Evolutionary conservation across 2,797 vertebrate genomes (phyloP).

Genomic region (Mormyrops boulengeri): DNA sequence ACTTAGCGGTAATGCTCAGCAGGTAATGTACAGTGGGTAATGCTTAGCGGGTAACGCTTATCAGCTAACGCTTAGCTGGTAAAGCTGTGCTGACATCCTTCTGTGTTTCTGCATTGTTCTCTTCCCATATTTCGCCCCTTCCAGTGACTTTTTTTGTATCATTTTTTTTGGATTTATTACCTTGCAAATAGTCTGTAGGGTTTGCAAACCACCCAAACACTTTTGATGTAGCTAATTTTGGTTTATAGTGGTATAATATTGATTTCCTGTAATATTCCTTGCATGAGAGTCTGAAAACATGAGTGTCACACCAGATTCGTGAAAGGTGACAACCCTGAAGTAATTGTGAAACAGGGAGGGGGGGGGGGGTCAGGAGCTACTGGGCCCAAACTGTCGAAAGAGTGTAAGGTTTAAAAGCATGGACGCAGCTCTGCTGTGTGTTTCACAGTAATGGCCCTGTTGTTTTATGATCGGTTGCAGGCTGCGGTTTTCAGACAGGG

Average conservation of each 20-base stretch:
- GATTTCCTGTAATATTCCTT: too few species aligned
- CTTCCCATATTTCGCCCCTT: too few species aligned
- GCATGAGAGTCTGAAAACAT: neutral
- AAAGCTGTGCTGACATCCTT: too few species aligned
- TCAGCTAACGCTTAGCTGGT: too few species aligned
- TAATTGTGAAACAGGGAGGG: neutral
- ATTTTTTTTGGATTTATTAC: too few species aligned
- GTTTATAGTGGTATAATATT: too few species aligned
- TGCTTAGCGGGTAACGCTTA: neutral
- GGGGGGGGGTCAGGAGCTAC: neutral
- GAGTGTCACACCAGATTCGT: neutral
- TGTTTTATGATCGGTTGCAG: conserved; percentile 33
- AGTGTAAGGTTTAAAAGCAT: conserved; percentile 22
- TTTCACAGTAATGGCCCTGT: conserved; percentile 20
- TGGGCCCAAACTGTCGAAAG: neutral
- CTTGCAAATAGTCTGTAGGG: too few species aligned
- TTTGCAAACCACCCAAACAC: too few species aligned
- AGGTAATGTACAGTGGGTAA: neutral
- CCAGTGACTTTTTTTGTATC: too few species aligned
- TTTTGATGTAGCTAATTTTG: too few species aligned
- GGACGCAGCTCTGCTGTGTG: conserved; percentile 22
- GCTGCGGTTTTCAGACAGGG: neutral
- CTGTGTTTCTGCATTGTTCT: too few species aligned
- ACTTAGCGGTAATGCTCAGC: neutral
- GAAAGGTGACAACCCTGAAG: neutral